Conservation (phyloP, 2,888 invertebrate genomes). For the Clivina fossor region DNA sequence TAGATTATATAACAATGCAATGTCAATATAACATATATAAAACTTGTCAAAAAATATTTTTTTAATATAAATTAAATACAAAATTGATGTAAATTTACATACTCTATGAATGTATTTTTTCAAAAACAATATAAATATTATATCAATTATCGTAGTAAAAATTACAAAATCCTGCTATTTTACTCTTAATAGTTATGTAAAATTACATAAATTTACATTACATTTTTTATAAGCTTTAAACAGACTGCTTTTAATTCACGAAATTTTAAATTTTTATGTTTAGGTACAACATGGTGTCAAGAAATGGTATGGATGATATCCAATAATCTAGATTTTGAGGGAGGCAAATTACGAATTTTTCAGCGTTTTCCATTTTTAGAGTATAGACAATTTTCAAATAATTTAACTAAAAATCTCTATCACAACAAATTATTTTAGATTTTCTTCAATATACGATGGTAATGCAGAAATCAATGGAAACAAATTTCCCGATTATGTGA, state of each 20-base stretch:
- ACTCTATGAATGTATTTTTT: too few species aligned
- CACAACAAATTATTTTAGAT: not conserved
- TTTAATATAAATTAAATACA: too few species aligned
- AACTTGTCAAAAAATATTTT: too few species aligned
- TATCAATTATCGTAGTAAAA: too few species aligned
- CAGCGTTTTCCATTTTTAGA: constrained; percentile 33
- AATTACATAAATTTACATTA: not conserved
- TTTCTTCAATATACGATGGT: constrained; percentile 1
- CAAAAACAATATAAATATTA: too few species aligned
- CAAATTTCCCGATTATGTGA: constrained; percentile 1
- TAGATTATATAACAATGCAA: too few species aligned
- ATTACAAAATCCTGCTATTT: not conserved
- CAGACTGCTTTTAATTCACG: not conserved
- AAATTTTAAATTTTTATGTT: not conserved
- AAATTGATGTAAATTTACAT: too few species aligned
- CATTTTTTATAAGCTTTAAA: not conserved
- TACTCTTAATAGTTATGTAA: not conserved
- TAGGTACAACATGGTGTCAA: constrained; percentile 15
- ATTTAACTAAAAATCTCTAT: not conserved
- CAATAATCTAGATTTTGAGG: constrained; percentile 15
- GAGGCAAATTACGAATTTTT: not conserved
- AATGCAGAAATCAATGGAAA: not conserved
- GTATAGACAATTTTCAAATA: constrained; percentile 16
- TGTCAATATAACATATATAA: too few species aligned
- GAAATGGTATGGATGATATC: constrained; percentile 17